These are phyloP conservation scores for Calyptommatus sinebrachiatus DNA, from an alignment of 2,113 vertebrate genomes.

Conservation along the genomic window DNA sequence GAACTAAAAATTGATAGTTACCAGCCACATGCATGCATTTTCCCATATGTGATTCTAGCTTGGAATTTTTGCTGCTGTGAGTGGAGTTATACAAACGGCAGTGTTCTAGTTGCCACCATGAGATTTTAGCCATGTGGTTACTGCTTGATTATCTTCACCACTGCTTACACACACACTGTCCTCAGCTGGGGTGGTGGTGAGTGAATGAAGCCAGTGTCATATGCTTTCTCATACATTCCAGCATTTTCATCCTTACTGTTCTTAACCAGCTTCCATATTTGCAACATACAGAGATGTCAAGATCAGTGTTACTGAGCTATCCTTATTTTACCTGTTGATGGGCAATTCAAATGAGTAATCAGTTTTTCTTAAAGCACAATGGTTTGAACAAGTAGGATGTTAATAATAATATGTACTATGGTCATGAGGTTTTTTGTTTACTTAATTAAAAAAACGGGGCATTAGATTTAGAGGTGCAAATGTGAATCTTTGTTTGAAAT, in stretches of 20 bases:
- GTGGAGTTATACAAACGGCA: no score
- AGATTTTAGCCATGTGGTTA: no score
- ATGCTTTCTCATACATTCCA: not conserved
- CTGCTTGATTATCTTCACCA: no score
- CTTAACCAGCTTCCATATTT: not conserved
- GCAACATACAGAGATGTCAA: not conserved
- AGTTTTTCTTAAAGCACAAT: not conserved
- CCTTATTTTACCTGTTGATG: not conserved
- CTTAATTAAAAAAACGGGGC: not conserved
- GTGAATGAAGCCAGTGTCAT: not conserved
- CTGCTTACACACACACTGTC: no score
- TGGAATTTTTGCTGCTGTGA: no score
- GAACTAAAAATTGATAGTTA: no score
- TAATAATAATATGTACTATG: not conserved
- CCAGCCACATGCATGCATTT: no score
- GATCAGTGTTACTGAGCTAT: not conserved
- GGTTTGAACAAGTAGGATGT: not conserved
- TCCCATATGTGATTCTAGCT: no score
- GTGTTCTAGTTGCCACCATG: no score
- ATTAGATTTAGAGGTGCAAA: not conserved
- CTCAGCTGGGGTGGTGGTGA: no score
- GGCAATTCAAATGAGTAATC: not conserved
- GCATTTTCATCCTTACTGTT: not conserved
- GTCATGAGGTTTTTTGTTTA: not conserved
- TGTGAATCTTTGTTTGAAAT: not conserved